A percentile compares a stretch with the other conserved stretches of the same genome.
These are phyloP conservation scores for Distichodus sexfasciatus DNA, from an alignment of 2,797 vertebrate genomes.

Conservation along the genomic window DNA sequence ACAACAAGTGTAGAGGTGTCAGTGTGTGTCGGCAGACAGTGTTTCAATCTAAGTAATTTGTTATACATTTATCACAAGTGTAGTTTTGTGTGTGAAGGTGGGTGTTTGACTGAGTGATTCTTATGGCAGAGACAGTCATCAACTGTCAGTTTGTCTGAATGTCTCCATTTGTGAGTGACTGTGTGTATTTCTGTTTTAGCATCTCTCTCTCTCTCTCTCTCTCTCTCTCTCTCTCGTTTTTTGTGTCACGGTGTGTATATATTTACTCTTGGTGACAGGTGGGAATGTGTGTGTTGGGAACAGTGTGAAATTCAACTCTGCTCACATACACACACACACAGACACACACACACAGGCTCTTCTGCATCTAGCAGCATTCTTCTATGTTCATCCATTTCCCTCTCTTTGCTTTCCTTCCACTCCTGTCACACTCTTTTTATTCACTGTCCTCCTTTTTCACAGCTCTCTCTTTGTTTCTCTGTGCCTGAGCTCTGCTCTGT, in stretches of 20 bases:
- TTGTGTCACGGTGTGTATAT: conserved; percentile 62
- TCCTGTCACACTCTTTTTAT: background rate
- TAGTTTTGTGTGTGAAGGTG: conserved; percentile 6
- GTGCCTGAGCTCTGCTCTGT: conserved; percentile 28
- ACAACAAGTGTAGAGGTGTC: background rate
- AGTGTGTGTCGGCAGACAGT: background rate
- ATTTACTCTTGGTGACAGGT: conserved; percentile 79
- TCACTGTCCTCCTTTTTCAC: conserved; percentile 5
- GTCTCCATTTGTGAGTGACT: conserved; percentile 13
- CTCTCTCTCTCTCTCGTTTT: too few species aligned
- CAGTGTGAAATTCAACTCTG: conserved; percentile 73
- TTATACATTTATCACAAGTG: background rate
- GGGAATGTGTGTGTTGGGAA: conserved; percentile 76
- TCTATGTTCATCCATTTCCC: background rate
- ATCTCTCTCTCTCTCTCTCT: background rate
- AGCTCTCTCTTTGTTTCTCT: conserved; percentile 16
- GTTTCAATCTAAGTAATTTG: background rate
- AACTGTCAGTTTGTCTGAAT: conserved; percentile 19
- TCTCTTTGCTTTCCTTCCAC: background rate
- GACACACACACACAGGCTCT: conserved; percentile 43
- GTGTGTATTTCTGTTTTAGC: conserved; percentile 14
- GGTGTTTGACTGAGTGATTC: background rate
- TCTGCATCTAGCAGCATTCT: conserved; percentile 1
- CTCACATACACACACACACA: conserved; percentile 51
- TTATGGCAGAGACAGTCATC: background rate